These are phyloP conservation scores for Chauna torquata DNA, from an alignment of 2,113 vertebrate species.

Conservation along the genomic window DNA sequence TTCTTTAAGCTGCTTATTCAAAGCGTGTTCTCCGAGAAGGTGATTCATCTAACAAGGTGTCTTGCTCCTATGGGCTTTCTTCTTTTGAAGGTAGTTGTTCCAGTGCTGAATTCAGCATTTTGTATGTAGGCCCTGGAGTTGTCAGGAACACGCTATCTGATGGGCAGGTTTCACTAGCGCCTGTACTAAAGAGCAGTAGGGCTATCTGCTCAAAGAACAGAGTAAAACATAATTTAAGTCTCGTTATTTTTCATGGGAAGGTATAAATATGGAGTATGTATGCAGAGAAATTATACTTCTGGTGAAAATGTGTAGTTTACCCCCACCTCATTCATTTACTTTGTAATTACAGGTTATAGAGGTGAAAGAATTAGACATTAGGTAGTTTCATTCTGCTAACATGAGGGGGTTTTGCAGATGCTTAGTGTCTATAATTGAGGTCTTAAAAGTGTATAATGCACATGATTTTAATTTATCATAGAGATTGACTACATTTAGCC, in stretches of 20 bases:
- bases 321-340: not conserved
- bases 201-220: not conserved
- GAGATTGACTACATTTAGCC: not conserved
- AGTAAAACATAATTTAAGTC: not conserved
- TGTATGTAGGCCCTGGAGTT: not conserved
- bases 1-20: constrained; percentile 24
- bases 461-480: not conserved
- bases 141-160: not conserved
- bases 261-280: not conserved
- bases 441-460: not conserved
- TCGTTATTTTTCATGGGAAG: constrained; percentile 18
- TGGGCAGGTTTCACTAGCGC: not conserved
- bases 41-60: constrained; percentile 31
- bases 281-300: not conserved
- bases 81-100: constrained; percentile 48
- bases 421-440: not conserved
- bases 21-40: constrained; percentile 29
- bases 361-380: not conserved
- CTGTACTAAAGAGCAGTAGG: not conserved
- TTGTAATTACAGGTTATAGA: not conserved
- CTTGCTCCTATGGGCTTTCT: constrained; percentile 20
- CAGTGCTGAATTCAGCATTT: constrained; percentile 34
- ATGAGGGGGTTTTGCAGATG: not conserved
- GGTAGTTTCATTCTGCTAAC: not conserved
- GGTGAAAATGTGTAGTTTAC: not conserved